Evolutionary conservation across 1,140 invertebrate species (phyloP).

Genomic region (Ips nitidus): DNA sequence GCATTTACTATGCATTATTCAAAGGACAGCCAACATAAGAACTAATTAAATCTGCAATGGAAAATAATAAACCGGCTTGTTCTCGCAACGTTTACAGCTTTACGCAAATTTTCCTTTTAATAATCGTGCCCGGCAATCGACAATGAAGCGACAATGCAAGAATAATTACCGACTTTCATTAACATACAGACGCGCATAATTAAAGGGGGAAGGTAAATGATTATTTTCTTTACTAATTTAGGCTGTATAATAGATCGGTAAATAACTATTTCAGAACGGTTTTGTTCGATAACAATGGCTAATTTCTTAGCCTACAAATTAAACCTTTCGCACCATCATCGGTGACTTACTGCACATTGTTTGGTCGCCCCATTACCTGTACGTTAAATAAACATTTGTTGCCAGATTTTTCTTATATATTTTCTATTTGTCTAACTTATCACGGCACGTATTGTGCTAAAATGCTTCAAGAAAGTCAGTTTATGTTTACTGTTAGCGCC

Average conservation of each 20-base stretch:
- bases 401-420: neutral
- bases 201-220: conserved; percentile 7
- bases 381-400: conserved; percentile 8
- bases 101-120: conserved; percentile 13
- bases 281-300: conserved; percentile 19
- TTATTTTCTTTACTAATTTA: conserved; percentile 15
- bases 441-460: neutral
- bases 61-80: conserved; percentile 19
- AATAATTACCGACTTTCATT: conserved; percentile 15
- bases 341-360: conserved; percentile 9
- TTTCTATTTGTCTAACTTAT: neutral
- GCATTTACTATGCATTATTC: conserved; percentile 11
- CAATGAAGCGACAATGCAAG: conserved; percentile 8
- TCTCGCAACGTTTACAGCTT: conserved; percentile 15
- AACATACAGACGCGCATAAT: conserved; percentile 12
- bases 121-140: conserved; percentile 11
- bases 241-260: conserved; percentile 15
- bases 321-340: neutral
- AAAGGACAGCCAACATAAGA: conserved; percentile 10
- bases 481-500: neutral
- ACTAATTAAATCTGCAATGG: conserved; percentile 14
- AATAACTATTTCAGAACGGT: conserved; percentile 17
- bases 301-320: conserved; percentile 10
- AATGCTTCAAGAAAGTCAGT: neutral
- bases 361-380: conserved; percentile 5